A percentile compares a stretch with the other conserved stretches of the same genome.
These are phyloP conservation scores for Monopis laevigella DNA, from an alignment of 2,888 invertebrate species.

Conservation along the genomic window DNA sequence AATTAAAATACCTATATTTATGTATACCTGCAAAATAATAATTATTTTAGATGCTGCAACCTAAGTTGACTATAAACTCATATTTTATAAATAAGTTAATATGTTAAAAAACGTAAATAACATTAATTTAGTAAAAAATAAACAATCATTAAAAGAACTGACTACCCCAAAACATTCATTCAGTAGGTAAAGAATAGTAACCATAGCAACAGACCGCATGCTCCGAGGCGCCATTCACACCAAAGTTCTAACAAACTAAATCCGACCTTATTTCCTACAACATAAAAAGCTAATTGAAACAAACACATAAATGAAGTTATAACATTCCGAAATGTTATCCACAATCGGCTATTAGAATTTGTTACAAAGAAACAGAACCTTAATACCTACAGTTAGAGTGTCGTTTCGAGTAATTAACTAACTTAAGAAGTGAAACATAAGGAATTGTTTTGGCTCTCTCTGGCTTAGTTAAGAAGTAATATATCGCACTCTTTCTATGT, in stretches of 20 bases:
- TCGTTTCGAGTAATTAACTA: slow-evolving; percentile 51
- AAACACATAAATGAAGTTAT: slow-evolving; percentile 54
- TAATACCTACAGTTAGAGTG: slow-evolving; percentile 53
- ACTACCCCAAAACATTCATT: no score
- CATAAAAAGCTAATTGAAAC: slow-evolving; percentile 38
- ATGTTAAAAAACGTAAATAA: no score
- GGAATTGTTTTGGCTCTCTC: slow-evolving; percentile 65
- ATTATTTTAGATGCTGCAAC: no score
- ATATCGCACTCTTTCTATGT: slow-evolving; percentile 42
- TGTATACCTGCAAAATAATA: no score
- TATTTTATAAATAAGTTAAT: no score
- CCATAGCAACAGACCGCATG: slow-evolving; percentile 63
- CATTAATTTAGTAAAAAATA: no score
- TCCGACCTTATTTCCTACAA: slow-evolving; percentile 42
- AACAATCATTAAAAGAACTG: background rate
- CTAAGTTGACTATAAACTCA: no score
- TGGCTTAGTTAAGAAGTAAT: slow-evolving; percentile 56
- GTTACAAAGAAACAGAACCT: slow-evolving; percentile 62
- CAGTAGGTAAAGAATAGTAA: no score
- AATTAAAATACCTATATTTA: no score
- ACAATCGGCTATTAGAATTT: slow-evolving; percentile 52
- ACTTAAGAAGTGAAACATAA: slow-evolving; percentile 64
- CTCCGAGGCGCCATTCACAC: slow-evolving; percentile 32
- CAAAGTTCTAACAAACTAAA: slow-evolving; percentile 36
- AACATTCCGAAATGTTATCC: slow-evolving; percentile 54